Base-by-base conservation (phyloP, 2,113 vertebrate species). In the Halichoeres trimaculatus region DNA sequence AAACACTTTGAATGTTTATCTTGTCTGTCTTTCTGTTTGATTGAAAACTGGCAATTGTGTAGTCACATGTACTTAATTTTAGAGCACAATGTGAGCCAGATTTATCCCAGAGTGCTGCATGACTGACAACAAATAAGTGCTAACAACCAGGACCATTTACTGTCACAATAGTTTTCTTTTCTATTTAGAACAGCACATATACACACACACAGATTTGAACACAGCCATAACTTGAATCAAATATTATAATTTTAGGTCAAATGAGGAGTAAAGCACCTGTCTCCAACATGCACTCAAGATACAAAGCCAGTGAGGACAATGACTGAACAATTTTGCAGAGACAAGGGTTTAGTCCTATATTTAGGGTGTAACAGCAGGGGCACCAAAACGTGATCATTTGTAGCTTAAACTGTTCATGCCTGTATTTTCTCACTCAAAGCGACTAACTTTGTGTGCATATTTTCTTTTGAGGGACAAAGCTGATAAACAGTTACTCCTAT, bases 401-500 rank as follows among this genome's bases (percentile, higher is more conserved):
- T 52, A 52, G 76, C 61, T 73, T 77, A 54, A 70, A 61, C 68
- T 66, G 65, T 73, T 76, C 62, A 36, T 74, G 74, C 48, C 57
- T 77, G 30, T 36, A 50, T 80, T 79, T 71, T 47, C 51, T 78
- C 67, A 68, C 76, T 85, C 72, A 84, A 76, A 78, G 62, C 34
- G 55, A 65, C 66, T 50, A 38, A 22, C n/a, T 70, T 59, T 53
- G 36, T 40, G 67, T 40, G 24, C 51, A n/a, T 40, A 34, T 30
- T 50, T 73, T 65, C 74, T 70, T 74, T 66, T 5, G 19, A 54
- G 75, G 41, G 56, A 78, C 53, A 58, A 76, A 70, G 76, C 43
- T 45, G 59, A 83, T 75, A 56, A 84, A 89, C 86, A 88, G 90
- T 91, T 91, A 84, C 84, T 82, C 19, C 63, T 68, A 65, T 70